These are phyloP conservation scores for Sebastes trivittatus DNA, from an alignment of 2,797 vertebrate genomes.

Conservation along the genomic window DNA sequence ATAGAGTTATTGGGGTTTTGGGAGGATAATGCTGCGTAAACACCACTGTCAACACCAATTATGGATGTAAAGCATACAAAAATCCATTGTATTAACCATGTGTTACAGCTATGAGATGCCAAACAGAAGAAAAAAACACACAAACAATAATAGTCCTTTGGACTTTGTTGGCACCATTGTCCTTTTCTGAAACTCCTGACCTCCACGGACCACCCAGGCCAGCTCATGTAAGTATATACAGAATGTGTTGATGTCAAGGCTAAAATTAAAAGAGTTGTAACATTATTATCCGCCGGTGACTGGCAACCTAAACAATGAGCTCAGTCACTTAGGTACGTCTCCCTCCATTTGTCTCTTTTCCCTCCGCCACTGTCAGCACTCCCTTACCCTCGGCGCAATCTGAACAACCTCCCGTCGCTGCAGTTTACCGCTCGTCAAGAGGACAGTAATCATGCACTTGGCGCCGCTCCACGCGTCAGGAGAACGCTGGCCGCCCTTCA, in stretches of 20 bases:
- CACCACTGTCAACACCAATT: neutral
- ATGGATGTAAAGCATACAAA: neutral
- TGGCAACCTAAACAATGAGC: constrained; percentile 47
- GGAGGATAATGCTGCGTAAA: neutral
- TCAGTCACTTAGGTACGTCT: constrained; percentile 45
- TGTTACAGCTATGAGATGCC: neutral
- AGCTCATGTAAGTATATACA: neutral
- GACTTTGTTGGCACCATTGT: neutral
- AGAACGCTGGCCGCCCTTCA: constrained; percentile 38
- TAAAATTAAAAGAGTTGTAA: constrained; percentile 28
- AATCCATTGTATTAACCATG: neutral
- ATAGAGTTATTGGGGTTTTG: neutral
- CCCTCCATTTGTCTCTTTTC: constrained; percentile 32
- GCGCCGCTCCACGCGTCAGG: constrained; percentile 42
- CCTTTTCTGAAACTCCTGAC: constrained; percentile 6
- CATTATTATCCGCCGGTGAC: constrained; percentile 24
- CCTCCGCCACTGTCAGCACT: constrained; percentile 52
- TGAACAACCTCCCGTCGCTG: constrained; percentile 59
- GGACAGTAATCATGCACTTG: constrained; percentile 54
- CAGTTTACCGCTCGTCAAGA: constrained; percentile 52
- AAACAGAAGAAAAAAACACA: neutral
- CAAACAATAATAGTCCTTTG: neutral
- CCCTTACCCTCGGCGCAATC: constrained; percentile 33
- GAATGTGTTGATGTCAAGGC: neutral
- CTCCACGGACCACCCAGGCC: neutral